phyloP scores from a whole-genome alignment of 2,888 invertebrate genomes.

The Eupithecia vulgata region DNA sequence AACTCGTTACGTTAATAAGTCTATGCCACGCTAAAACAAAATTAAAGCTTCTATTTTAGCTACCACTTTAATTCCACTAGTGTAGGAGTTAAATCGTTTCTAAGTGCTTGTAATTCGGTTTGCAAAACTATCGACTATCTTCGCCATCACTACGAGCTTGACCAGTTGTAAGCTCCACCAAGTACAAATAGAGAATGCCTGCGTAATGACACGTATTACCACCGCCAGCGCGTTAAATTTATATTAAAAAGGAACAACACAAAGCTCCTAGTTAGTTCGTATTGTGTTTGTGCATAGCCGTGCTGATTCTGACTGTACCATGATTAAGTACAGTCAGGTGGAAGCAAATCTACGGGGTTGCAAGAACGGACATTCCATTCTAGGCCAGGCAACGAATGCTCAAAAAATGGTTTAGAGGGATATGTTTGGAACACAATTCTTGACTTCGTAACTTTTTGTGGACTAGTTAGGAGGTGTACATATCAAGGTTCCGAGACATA shows the following conservation, averaged over 20 bases:
- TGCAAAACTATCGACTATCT: conserved; percentile 28
- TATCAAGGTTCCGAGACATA: too few relatives aligned
- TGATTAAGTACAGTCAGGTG: conserved; percentile 11
- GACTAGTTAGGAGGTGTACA: too few relatives aligned
- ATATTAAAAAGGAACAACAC: conserved; percentile 64
- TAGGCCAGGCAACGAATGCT: too few relatives aligned
- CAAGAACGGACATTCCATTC: neutral
- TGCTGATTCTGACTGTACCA: neutral
- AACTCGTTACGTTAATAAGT: too few relatives aligned
- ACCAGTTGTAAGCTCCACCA: conserved; percentile 64
- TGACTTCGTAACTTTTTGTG: too few relatives aligned
- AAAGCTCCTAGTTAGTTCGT: conserved; percentile 13
- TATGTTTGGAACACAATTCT: too few relatives aligned
- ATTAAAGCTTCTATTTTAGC: too few relatives aligned
- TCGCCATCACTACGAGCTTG: conserved; percentile 51
- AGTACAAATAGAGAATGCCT: conserved; percentile 75
- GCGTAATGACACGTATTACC: conserved; percentile 64
- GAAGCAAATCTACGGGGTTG: neutral
- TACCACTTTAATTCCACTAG: neutral
- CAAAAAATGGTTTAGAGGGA: too few relatives aligned
- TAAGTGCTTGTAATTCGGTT: neutral
- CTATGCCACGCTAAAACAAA: neutral
- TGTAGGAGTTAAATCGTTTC: neutral
- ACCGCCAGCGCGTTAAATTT: conserved; percentile 68
- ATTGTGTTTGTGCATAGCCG: conserved; percentile 31